Conservation (phyloP, 2,888 invertebrate species). For the Drosophila dives region DNA sequence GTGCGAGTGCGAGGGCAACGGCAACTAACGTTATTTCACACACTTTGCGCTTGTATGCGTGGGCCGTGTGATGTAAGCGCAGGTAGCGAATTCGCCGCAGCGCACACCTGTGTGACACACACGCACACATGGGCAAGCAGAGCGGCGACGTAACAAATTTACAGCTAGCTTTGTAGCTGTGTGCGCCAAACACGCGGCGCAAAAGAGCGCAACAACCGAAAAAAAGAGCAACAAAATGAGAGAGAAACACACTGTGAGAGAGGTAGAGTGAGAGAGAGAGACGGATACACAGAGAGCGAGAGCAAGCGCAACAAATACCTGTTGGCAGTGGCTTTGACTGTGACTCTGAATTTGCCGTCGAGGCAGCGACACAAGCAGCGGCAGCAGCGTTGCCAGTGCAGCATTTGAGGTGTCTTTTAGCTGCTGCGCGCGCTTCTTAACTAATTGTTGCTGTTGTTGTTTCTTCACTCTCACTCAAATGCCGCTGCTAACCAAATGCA, state of each 20-base stretch:
- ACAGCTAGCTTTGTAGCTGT: conserved; percentile 83
- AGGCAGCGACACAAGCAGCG: conserved; percentile 27
- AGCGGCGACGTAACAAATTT: conserved; percentile 82
- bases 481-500: conserved; percentile 74
- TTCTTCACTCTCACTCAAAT: conserved; percentile 77
- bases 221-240: conserved; percentile 4
- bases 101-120: conserved; percentile 67
- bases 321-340: conserved; percentile 79
- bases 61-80: conserved; percentile 70
- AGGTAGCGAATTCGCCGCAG: conserved; percentile 64
- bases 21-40: conserved; percentile 80
- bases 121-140: conserved; percentile 13
- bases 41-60: conserved; percentile 40
- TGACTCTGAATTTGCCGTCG: conserved; percentile 76
- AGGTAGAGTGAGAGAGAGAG: conserved; percentile 3
- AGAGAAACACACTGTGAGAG: conserved; percentile 7
- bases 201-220: conserved; percentile 8
- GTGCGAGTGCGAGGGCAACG: conserved; percentile 65
- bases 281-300: conserved; percentile 15
- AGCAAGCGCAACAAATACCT: conserved; percentile 59
- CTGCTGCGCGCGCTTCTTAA: conserved; percentile 54
- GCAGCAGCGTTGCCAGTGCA: conserved; percentile 12
- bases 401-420: conserved; percentile 19
- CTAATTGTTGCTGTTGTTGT: conserved; percentile 47
- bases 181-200: conserved; percentile 54